Conservation (phyloP, 2,797 vertebrate species). For the Tinamus major region DNA sequence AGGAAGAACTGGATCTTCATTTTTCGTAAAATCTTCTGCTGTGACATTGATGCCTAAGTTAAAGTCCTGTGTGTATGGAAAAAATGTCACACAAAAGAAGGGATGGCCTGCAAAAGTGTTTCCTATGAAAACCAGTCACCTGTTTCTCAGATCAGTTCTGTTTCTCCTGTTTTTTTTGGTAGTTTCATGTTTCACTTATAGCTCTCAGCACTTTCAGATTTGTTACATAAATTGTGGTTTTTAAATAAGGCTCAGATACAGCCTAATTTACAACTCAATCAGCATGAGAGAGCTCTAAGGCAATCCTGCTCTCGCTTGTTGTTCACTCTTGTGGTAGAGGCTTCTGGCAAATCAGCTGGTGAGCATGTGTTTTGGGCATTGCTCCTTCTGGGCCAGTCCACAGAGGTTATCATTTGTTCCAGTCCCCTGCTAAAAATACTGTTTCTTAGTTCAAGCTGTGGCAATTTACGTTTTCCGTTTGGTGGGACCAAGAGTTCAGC, state of each 20-base stretch:
- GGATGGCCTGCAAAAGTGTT: background rate
- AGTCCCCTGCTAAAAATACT: background rate
- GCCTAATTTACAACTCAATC: conserved; percentile 33
- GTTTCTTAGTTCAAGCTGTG: conserved; percentile 13
- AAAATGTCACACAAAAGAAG: background rate
- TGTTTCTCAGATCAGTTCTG: rapidly evolving
- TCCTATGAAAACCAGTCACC: background rate
- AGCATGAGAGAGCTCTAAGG: conserved; percentile 13
- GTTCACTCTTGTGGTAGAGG: background rate
- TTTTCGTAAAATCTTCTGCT: background rate
- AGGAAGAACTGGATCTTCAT: background rate
- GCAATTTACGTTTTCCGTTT: background rate
- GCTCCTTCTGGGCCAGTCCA: background rate
- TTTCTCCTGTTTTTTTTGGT: background rate
- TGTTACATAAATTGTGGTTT: background rate
- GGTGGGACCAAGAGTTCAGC: background rate
- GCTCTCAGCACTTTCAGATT: background rate
- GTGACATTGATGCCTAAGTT: background rate
- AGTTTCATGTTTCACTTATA: background rate
- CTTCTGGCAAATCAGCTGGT: background rate
- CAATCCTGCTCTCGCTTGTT: conserved; percentile 8
- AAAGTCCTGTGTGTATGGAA: background rate
- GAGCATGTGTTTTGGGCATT: conserved; percentile 14
- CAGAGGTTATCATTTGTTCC: conserved; percentile 1
- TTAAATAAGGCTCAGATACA: conserved; percentile 32